These are phyloP conservation scores for Serranus cabrilla DNA, from an alignment of 2,797 vertebrate genomes.

Conservation along the genomic window DNA sequence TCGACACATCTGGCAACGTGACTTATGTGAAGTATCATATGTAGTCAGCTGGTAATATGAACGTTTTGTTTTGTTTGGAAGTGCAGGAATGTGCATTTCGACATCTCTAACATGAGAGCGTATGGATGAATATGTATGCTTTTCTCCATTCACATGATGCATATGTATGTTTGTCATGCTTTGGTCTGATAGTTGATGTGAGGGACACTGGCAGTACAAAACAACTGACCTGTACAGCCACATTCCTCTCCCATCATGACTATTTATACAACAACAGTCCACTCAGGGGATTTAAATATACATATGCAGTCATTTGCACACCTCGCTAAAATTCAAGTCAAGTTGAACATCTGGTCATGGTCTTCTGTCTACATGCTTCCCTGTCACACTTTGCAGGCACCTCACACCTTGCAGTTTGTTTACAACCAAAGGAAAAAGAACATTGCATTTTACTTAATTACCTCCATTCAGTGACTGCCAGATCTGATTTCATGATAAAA, in stretches of 20 bases:
- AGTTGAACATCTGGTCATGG: constrained; percentile 26
- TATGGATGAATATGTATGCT: constrained; percentile 63
- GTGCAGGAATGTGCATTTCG: constrained; percentile 41
- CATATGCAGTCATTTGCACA: constrained; percentile 6
- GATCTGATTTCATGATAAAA: not conserved
- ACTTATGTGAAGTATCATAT: constrained; percentile 8
- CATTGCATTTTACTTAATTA: not conserved
- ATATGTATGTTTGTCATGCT: constrained; percentile 53
- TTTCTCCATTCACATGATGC: constrained; percentile 46
- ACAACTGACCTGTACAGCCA: not conserved
- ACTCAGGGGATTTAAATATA: constrained; percentile 15
- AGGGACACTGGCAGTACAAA: constrained; percentile 26
- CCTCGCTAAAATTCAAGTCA: constrained; percentile 3
- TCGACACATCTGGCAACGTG: constrained; percentile 8
- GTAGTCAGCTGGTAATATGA: constrained; percentile 30
- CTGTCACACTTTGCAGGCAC: not conserved
- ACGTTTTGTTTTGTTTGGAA: constrained; percentile 53
- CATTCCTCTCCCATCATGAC: constrained; percentile 11
- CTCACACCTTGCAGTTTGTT: not conserved
- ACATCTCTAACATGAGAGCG: constrained; percentile 34
- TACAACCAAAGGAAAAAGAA: not conserved
- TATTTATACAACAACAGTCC: constrained; percentile 12
- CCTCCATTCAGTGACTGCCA: too few relatives aligned
- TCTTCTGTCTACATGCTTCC: not conserved
- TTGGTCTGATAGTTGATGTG: constrained; percentile 29